Evolutionary conservation across 2,113 vertebrate species (phyloP).

Genomic region (Sinocyclocheilus grahami): DNA sequence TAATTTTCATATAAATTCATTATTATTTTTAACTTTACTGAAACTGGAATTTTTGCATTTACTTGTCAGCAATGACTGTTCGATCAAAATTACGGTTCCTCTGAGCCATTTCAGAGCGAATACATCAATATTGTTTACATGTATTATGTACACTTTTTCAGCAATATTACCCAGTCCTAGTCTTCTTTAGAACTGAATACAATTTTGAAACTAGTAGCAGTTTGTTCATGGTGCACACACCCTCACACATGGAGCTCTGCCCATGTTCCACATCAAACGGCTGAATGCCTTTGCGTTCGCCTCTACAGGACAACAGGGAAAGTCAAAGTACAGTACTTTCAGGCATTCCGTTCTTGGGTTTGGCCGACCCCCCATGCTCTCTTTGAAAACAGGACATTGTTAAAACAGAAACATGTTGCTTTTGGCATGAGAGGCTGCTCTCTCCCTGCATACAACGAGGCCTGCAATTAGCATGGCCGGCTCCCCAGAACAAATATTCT

Average conservation of each 20-base stretch:
- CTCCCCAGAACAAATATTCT: conserved; percentile 61
- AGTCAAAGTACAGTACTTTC: conserved; percentile 43
- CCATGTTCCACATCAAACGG: conserved; percentile 31
- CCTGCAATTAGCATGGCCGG: conserved; percentile 62
- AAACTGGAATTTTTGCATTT: too few species aligned
- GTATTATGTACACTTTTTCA: not conserved
- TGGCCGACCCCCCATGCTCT: conserved; percentile 37
- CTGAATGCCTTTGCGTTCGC: not conserved
- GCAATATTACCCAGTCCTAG: not conserved
- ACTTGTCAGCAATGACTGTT: too few species aligned
- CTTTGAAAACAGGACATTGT: conserved; percentile 61
- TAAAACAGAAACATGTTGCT: conserved; percentile 63
- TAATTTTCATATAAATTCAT: too few species aligned
- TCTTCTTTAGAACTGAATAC: conserved; percentile 17
- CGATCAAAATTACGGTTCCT: too few species aligned
- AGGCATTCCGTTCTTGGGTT: conserved; percentile 46
- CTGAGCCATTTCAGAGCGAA: not conserved
- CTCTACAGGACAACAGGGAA: conserved; percentile 17
- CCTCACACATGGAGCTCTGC: not conserved
- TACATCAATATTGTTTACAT: not conserved
- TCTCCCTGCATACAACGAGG: conserved; percentile 54
- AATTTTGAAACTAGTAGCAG: conserved; percentile 8
- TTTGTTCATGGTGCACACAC: conserved; percentile 7
- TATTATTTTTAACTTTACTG: too few species aligned
- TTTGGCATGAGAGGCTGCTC: conserved; percentile 53